These are phyloP conservation scores for Parazoanthus swiftii DNA, from an alignment of 92 coral and sea anemone species.

Conservation along the genomic window DNA sequence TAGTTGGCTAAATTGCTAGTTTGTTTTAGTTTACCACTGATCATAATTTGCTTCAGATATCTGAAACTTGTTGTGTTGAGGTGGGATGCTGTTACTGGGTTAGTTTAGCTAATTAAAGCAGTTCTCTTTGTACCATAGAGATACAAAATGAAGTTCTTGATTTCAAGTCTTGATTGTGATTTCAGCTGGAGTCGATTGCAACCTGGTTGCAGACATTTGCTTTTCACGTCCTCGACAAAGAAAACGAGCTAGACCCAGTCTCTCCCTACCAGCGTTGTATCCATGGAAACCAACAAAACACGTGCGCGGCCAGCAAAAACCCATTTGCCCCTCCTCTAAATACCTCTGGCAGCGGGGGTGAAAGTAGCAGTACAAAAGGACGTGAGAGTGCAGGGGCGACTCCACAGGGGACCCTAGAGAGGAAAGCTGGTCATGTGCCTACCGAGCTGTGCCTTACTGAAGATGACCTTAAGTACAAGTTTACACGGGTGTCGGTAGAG, in stretches of 20 bases:
- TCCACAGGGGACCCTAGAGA: conserved; percentile 49
- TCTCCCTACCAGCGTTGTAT: conserved; percentile 77
- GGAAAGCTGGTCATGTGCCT: conserved; percentile 32
- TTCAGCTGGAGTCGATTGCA: conserved; percentile 77
- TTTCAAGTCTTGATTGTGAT: not conserved
- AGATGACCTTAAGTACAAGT: conserved; percentile 88
- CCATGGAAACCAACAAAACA: conserved; percentile 86
- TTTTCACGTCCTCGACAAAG: conserved; percentile 88
- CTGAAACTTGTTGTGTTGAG: too few relatives aligned
- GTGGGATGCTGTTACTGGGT: too few relatives aligned
- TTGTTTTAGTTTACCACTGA: too few relatives aligned
- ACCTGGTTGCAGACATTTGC: conserved; percentile 92
- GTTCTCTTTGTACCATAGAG: too few relatives aligned
- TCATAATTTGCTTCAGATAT: too few relatives aligned
- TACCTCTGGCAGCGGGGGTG: conserved; percentile 11
- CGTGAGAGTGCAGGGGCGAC: conserved; percentile 30
- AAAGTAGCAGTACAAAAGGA: conserved; percentile 19
- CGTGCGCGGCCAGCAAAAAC: conserved; percentile 54
- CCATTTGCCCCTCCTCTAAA: not conserved
- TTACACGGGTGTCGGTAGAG: conserved; percentile 89
- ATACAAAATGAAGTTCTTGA: too few relatives aligned
- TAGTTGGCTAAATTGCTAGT: too few relatives aligned
- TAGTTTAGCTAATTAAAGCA: too few relatives aligned
- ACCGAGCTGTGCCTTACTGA: conserved; percentile 77
- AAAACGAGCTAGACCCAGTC: conserved; percentile 77